These are phyloP conservation scores for Zoanthus gigantus DNA, from an alignment of 92 coral and sea anemone species.

Conservation along the genomic window DNA sequence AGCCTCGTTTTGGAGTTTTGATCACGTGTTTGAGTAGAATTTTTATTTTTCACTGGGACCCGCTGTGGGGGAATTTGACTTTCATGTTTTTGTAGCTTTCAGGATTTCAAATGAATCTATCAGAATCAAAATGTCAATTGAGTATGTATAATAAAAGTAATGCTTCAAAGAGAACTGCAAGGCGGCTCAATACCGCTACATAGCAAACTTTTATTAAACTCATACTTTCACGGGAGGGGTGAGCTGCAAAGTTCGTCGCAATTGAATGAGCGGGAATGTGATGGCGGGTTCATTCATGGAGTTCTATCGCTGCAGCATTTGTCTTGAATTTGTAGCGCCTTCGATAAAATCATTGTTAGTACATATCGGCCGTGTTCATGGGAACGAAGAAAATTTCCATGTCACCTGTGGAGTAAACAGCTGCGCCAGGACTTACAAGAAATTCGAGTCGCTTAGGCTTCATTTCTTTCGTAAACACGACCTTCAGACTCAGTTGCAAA, in stretches of 20 bases:
- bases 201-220: conserved; percentile 9
- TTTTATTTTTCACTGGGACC: conserved; percentile 1
- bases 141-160: conserved; percentile 12
- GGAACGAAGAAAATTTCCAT: conserved; percentile 49
- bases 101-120: not conserved
- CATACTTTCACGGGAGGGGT: conserved; percentile 1
- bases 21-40: not conserved
- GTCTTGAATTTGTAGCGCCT: conserved; percentile 46
- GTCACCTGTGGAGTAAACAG: conserved; percentile 53
- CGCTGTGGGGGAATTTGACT: not conserved
- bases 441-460: conserved; percentile 29
- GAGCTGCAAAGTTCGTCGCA: conserved; percentile 18
- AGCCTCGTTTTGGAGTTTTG: not conserved
- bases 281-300: conserved; percentile 10
- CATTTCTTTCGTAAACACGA: conserved; percentile 51
- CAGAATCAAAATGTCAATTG: conserved; percentile 15
- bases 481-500: not conserved
- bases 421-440: conserved; percentile 54
- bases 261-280: conserved; percentile 2
- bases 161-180: conserved; percentile 9
- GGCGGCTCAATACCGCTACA: conserved; percentile 25
- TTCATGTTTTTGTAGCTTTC: not conserved
- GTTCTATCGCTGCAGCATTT: conserved; percentile 50
- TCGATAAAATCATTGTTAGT: conserved; percentile 29
- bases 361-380: conserved; percentile 48